Percentiles rank a stretch among this genome's conserved stretches.
These are phyloP conservation scores for Rhagophthalmus giganteus DNA, from an alignment of 2,888 invertebrate species.

Conservation along the genomic window DNA sequence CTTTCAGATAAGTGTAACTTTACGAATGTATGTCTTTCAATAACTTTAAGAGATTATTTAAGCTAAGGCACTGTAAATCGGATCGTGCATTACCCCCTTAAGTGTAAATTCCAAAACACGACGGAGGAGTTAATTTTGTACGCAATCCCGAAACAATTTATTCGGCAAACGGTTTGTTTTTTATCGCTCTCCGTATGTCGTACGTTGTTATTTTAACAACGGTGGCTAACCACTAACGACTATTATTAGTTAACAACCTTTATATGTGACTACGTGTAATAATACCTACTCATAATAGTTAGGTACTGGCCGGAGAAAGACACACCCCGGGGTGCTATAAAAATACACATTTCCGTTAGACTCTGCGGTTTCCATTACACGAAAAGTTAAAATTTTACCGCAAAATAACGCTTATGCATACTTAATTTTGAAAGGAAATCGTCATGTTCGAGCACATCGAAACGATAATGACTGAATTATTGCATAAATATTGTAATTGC, in stretches of 20 bases:
- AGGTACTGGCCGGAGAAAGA: constrained; percentile 1
- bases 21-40: too few species aligned
- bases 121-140: not conserved
- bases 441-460: too few species aligned
- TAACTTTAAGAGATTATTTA: too few species aligned
- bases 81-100: too few species aligned
- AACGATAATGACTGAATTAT: too few species aligned
- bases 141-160: not conserved
- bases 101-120: not conserved
- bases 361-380: constrained; percentile 3
- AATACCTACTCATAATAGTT: constrained; percentile 9
- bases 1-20: too few species aligned
- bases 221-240: constrained; percentile 31
- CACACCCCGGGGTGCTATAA: constrained; percentile 4
- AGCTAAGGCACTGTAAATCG: too few species aligned
- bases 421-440: not conserved
- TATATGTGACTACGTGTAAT: constrained; percentile 24
- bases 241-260: constrained; percentile 31
- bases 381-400: not conserved
- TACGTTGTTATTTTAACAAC: constrained; percentile 18
- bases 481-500: not conserved
- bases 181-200: constrained; percentile 29
- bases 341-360: constrained; percentile 5
- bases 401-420: constrained; percentile 4
- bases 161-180: constrained; percentile 13